These are phyloP conservation scores for Myotis yumanensis DNA, from an alignment of 2,113 vertebrate species.

Conservation along the genomic window DNA sequence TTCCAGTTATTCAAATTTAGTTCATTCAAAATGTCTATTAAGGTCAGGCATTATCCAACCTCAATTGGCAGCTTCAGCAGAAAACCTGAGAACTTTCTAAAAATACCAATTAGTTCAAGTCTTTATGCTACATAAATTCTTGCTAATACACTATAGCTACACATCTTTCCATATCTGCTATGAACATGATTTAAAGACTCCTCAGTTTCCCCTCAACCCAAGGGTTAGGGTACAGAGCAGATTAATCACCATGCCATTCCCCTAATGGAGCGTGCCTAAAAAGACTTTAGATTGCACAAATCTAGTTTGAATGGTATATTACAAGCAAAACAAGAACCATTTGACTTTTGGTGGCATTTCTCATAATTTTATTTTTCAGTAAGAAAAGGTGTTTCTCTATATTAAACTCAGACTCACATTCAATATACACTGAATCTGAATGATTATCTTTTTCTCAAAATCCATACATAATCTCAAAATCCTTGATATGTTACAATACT, in stretches of 20 bases:
- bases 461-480: conserved; percentile 2
- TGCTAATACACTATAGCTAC: conserved; percentile 35
- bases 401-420: conserved; percentile 32
- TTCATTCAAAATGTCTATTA: conserved; percentile 44
- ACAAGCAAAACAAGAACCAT: conserved; percentile 4
- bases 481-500: background rate
- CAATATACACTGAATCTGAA: background rate
- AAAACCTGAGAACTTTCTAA: conserved; percentile 43
- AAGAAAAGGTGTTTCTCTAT: conserved; percentile 1
- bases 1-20: conserved; percentile 56
- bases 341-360: background rate
- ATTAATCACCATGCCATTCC: conserved; percentile 17
- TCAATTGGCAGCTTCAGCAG: conserved; percentile 9
- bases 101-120: conserved; percentile 38
- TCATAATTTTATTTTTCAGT: conserved; percentile 30
- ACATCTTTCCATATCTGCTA: conserved; percentile 15
- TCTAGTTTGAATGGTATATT: conserved; percentile 28
- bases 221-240: background rate
- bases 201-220: background rate
- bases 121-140: conserved; percentile 38
- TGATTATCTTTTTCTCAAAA: conserved; percentile 36
- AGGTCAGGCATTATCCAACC: conserved; percentile 36
- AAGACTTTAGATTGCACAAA: conserved; percentile 1
- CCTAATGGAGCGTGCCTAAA: conserved; percentile 10
- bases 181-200: conserved; percentile 38